Base-by-base conservation (phyloP, 2,888 invertebrate species). In the Cenopis cana region DNA sequence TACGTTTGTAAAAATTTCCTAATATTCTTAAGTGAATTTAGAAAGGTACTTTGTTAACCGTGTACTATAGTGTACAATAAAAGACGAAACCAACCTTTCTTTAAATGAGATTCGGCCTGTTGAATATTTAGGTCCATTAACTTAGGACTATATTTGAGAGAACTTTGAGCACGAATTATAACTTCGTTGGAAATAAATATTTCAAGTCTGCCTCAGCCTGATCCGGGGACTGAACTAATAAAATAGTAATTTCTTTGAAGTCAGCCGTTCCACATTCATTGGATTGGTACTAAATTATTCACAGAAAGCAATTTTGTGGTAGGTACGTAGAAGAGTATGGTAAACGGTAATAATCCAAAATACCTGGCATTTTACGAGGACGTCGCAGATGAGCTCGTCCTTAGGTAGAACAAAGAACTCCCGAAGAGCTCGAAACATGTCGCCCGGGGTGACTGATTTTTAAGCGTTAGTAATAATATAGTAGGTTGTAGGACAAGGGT, bases 231-330 rank as follows among this genome's bases (percentile, higher is more conserved):
- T 10, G 18, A 36, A 36, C 17, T 12, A 56, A 57, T 57, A 12
- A 57, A 57, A 57, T 57, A 20, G 12, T 38, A 14, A 57, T 57
- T 57, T 38, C 18, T 38, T 38, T 38, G 18, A 38, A 14, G 36
- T 38, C 29, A 14, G 3, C 8, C 18, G 38, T 1, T 12, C 18
- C 11, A 56, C 6, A 5, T 56, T 17, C 17, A 56, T 36, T 55
- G 54, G n/a, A 56, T 36, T 55, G 54, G n/a, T 29, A 55, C 3
- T 55, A 10, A 55, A 55, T 29, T 55, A 11, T 55, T 36, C 11
- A 56, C 10, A 9, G 2, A 36, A 33, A n/a, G 24, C 2, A 24
- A 46, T n/a, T 46, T 14, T n/a, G 41, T n/a, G 41, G n/a, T n/a
- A 46, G 24, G 1, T 24, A 24, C 4, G 0, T 46, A n/a, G 14